phyloP scores from a whole-genome alignment of 2,888 invertebrate genomes.

The Chironomus tentans region DNA sequence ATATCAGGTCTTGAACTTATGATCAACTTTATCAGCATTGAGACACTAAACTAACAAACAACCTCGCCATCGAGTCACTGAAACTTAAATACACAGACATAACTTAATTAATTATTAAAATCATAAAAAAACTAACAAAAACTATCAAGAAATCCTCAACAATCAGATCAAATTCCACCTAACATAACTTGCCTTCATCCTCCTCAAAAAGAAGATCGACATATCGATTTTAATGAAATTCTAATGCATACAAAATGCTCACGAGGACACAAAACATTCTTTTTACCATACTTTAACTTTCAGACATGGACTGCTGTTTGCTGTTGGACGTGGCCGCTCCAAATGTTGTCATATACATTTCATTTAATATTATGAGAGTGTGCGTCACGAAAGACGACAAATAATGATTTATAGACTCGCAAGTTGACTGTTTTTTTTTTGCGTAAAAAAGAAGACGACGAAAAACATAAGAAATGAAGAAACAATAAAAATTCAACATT shows the following conservation, averaged over 20 bases:
- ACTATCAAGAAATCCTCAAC: too few relatives aligned
- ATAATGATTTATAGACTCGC: slow-evolving; percentile 25
- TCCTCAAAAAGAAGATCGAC: background rate
- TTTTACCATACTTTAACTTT: background rate
- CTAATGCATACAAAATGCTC: slow-evolving; percentile 3
- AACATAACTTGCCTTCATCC: background rate
- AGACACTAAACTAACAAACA: too few relatives aligned
- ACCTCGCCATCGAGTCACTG: too few relatives aligned
- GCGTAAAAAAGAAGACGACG: background rate
- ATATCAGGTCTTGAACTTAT: too few relatives aligned
- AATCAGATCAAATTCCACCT: too few relatives aligned
- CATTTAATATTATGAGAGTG: background rate
- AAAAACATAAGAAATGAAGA: background rate
- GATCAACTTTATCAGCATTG: too few relatives aligned
- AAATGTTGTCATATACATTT: slow-evolving; percentile 14
- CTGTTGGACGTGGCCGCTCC: background rate
- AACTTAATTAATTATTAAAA: too few relatives aligned
- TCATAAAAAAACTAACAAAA: too few relatives aligned
- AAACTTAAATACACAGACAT: too few relatives aligned
- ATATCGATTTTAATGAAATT: background rate
- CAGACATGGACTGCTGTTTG: background rate
- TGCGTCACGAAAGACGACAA: slow-evolving; percentile 18
- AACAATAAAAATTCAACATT: background rate
- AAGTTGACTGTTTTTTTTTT: background rate
- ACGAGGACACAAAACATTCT: background rate